Evolutionary conservation across 1,140 invertebrate species (phyloP).

Genomic region (Drosophila leontia): DNA sequence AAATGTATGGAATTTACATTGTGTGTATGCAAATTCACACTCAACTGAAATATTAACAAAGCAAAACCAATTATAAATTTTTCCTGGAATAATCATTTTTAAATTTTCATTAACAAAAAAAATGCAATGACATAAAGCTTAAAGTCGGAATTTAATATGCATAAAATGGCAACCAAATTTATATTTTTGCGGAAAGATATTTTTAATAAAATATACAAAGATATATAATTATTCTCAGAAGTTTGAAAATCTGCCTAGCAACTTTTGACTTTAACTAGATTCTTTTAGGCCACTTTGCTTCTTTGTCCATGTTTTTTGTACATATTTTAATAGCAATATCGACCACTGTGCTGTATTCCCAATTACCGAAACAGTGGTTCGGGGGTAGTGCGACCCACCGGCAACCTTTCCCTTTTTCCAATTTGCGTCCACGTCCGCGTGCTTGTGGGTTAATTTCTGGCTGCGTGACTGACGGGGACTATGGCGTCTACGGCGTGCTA

Average conservation of each 20-base stretch:
- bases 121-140: not conserved
- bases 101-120: not conserved
- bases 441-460: conserved; percentile 54
- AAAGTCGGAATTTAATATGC: not conserved
- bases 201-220: not conserved
- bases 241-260: not conserved
- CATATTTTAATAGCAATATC: not conserved
- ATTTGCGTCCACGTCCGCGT: conserved; percentile 54
- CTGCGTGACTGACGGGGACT: conserved; percentile 47
- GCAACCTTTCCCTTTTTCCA: conserved; percentile 34
- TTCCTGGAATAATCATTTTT: not conserved
- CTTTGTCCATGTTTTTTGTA: not conserved
- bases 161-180: not conserved
- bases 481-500: conserved; percentile 16
- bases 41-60: not conserved
- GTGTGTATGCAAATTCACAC: not conserved
- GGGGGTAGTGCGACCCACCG: conserved; percentile 18
- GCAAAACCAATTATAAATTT: not conserved
- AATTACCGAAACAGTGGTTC: conserved; percentile 42
- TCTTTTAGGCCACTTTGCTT: too few relatives aligned
- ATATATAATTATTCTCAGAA: not conserved
- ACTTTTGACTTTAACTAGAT: not conserved
- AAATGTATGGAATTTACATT: not conserved
- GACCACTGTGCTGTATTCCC: conserved; percentile 32
- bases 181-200: not conserved